A percentile compares a stretch with the other conserved stretches of the same genome.
These are phyloP conservation scores for Hafferia zeledoni DNA, from an alignment of 2,797 vertebrate genomes.

Conservation along the genomic window DNA sequence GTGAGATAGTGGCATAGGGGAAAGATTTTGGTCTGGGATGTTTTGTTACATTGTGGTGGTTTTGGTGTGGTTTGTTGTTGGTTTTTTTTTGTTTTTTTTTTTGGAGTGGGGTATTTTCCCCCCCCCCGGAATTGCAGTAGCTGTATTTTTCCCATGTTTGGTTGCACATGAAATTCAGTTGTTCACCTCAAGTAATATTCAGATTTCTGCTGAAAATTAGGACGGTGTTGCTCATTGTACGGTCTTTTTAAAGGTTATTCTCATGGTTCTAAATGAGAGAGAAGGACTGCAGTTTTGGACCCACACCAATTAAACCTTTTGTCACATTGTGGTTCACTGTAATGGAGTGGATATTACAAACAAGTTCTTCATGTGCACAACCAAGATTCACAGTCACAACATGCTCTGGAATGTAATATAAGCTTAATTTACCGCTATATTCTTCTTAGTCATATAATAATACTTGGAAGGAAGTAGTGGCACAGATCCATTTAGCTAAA, in stretches of 20 bases:
- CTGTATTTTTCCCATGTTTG: not conserved
- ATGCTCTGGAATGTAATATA: not conserved
- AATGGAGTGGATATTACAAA: not conserved
- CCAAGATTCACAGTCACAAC: not conserved
- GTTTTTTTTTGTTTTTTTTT: not conserved
- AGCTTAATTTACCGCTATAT: not conserved
- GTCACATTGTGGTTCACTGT: not conserved
- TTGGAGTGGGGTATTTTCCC: not conserved
- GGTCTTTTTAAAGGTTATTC: not conserved
- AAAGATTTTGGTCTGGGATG: not conserved
- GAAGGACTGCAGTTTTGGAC: not conserved
- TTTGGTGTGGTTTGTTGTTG: too few relatives aligned
- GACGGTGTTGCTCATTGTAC: not conserved
- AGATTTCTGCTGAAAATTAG: not conserved
- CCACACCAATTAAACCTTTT: not conserved
- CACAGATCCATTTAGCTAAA: not conserved
- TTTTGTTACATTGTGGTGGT: not conserved
- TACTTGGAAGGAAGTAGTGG: not conserved
- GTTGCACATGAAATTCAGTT: not conserved
- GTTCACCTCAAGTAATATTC: not conserved
- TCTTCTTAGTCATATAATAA: not conserved
- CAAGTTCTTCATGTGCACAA: not conserved
- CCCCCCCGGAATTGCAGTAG: not conserved
- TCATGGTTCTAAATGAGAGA: not conserved
- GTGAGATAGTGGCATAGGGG: not conserved